Evolutionary conservation across 2,888 invertebrate genomes (phyloP).

Genomic region (Drosophila rubida): DNA sequence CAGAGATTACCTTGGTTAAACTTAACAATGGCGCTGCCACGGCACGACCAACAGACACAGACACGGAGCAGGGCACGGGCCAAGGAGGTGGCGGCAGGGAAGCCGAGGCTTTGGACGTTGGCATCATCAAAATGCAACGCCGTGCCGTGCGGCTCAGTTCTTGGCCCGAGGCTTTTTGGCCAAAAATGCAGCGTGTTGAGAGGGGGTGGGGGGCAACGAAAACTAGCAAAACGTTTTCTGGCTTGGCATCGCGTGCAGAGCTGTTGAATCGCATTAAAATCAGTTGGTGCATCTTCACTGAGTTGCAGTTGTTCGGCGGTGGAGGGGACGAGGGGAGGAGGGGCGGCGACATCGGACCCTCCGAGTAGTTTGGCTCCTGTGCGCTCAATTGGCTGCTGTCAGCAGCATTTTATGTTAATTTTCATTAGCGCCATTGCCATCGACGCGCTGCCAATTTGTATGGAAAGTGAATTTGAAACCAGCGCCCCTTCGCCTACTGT

Average conservation of each 20-base stretch:
- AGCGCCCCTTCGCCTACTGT: too few relatives aligned
- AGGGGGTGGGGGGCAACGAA: conserved; percentile 25
- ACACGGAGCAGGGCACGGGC: conserved; percentile 1
- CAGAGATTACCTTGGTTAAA: conserved; percentile 79
- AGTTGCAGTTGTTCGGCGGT: conserved; percentile 71
- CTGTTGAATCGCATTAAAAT: conserved; percentile 80
- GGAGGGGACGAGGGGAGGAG: background rate
- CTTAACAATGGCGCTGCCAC: conserved; percentile 77
- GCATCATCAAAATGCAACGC: conserved; percentile 78
- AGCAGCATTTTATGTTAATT: conserved; percentile 80
- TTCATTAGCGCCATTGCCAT: conserved; percentile 77
- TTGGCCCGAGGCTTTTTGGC: conserved; percentile 51
- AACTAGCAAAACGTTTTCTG: conserved; percentile 74
- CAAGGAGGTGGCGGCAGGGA: background rate
- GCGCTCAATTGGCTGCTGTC: conserved; percentile 80
- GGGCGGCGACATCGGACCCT: conserved; percentile 13
- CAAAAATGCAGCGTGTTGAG: conserved; percentile 32
- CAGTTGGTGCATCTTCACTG: conserved; percentile 80
- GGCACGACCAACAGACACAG: conserved; percentile 60
- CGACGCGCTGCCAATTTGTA: conserved; percentile 78
- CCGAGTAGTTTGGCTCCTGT: conserved; percentile 45
- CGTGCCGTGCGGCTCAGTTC: conserved; percentile 52
- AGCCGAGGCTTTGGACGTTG: conserved; percentile 3
- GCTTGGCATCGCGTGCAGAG: conserved; percentile 74
- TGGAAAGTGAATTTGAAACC: conserved; percentile 78